Conservation (phyloP, 1,140 invertebrate genomes). For the Drosophila arawakana region DNA sequence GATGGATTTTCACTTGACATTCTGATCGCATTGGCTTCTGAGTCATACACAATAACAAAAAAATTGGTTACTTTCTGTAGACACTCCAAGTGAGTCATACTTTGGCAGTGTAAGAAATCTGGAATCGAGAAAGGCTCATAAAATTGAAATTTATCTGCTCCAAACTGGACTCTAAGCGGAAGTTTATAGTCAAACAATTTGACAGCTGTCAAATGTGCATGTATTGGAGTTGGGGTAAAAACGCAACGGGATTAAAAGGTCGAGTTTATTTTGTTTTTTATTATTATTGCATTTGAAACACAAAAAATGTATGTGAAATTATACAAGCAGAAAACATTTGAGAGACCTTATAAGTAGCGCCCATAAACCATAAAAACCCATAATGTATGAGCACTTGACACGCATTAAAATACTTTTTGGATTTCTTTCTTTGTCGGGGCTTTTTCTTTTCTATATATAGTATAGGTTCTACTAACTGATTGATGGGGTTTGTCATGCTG, state of each 20-base stretch:
- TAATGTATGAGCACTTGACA: constrained; percentile 79
- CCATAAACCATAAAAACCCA: constrained; percentile 72
- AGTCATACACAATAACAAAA: constrained; percentile 43
- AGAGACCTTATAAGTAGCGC: constrained; percentile 57
- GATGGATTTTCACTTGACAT: constrained; percentile 53
- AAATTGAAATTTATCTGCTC: constrained; percentile 68
- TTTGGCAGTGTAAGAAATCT: constrained; percentile 30
- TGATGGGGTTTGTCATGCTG: not conserved
- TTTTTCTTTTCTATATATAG: constrained; percentile 11
- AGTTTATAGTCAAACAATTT: constrained; percentile 45
- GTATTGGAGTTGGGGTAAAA: not conserved
- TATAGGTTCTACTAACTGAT: constrained; percentile 1
- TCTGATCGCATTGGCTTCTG: constrained; percentile 31
- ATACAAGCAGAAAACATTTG: constrained; percentile 23
- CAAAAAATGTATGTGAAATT: constrained; percentile 25
- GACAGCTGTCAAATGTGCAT: constrained; percentile 44
- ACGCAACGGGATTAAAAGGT: not conserved
- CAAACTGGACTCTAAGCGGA: constrained; percentile 33
- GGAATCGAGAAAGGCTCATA: constrained; percentile 44
- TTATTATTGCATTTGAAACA: constrained; percentile 41
- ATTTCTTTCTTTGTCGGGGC: constrained; percentile 12
- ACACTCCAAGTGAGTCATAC: constrained; percentile 49
- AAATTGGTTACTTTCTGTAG: constrained; percentile 1
- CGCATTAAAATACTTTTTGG: constrained; percentile 65
- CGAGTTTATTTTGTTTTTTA: constrained; percentile 1